Conservation (phyloP, 64 coral and sea anemone species). For the Montipora foliosa region DNA sequence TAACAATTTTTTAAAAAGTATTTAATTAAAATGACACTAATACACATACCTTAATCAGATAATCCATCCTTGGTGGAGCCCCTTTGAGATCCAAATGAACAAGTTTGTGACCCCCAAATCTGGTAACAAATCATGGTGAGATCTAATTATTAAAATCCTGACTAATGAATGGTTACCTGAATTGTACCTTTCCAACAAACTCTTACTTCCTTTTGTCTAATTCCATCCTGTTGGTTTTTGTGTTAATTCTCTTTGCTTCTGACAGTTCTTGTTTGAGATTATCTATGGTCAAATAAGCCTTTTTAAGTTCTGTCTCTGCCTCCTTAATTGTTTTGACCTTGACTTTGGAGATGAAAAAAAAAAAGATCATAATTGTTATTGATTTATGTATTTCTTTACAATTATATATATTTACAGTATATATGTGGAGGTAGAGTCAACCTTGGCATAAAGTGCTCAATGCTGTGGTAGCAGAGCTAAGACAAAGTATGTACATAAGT, state of each 20-base stretch:
- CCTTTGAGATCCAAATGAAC: conserved; percentile 95
- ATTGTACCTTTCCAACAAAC: neutral
- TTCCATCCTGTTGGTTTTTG: conserved; percentile 2
- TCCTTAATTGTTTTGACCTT: neutral
- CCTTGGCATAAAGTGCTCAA: too few species aligned
- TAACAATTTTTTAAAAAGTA: neutral
- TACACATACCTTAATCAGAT: conserved; percentile 69
- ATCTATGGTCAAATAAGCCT: neutral
- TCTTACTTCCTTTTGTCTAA: conserved; percentile 6
- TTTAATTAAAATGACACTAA: neutral
- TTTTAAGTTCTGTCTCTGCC: neutral
- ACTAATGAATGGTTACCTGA: neutral
- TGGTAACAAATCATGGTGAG: neutral
- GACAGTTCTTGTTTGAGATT: neutral
- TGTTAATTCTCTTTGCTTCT: neutral
- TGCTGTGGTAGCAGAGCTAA: too few species aligned
- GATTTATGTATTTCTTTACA: neutral
- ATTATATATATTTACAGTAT: too few species aligned
- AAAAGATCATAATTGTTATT: neutral
- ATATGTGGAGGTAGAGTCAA: too few species aligned
- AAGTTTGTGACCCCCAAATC: conserved; percentile 80
- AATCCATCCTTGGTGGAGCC: conserved; percentile 88
- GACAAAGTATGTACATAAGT: too few species aligned
- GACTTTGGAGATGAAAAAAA: neutral
- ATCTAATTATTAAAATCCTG: too few species aligned